A percentile compares a stretch with the other conserved stretches of the same genome.
phyloP scores from a whole-genome alignment of 2,113 vertebrate genomes.

The Cettia cetti region DNA sequence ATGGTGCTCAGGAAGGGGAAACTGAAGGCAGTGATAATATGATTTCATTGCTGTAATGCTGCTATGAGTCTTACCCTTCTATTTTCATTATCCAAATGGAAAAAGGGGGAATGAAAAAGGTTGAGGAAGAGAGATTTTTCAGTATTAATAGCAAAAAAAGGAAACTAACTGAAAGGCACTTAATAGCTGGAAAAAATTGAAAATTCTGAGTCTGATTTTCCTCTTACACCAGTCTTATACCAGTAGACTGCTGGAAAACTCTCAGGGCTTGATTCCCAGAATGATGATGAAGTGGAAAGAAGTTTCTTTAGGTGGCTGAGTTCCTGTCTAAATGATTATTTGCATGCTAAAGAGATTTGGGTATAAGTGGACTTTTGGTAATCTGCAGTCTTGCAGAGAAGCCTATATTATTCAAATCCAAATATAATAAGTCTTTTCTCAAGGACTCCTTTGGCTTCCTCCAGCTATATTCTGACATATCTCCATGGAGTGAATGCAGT shows the following conservation, averaged over 20 bases:
- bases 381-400: not conserved
- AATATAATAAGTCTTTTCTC: not conserved
- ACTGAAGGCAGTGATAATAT: not conserved
- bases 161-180: not conserved
- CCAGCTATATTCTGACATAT: not conserved
- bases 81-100: not conserved
- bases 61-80: not conserved
- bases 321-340: not conserved
- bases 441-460: not conserved
- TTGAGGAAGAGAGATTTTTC: not conserved
- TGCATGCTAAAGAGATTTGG: not conserved
- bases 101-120: not conserved
- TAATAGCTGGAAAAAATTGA: not conserved
- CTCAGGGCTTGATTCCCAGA: constrained; percentile 16
- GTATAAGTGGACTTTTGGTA: not conserved
- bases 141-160: not conserved
- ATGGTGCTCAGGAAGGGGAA: not conserved
- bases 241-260: not conserved
- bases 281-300: constrained; percentile 10
- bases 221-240: not conserved
- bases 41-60: not conserved
- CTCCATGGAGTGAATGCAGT: not conserved
- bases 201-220: constrained; percentile 25
- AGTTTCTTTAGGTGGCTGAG: constrained; percentile 5
- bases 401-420: not conserved